A percentile compares a stretch with the other conserved stretches of the same genome.
phyloP scores from a whole-genome alignment of 2,113 vertebrate genomes.

The Chauna torquata region DNA sequence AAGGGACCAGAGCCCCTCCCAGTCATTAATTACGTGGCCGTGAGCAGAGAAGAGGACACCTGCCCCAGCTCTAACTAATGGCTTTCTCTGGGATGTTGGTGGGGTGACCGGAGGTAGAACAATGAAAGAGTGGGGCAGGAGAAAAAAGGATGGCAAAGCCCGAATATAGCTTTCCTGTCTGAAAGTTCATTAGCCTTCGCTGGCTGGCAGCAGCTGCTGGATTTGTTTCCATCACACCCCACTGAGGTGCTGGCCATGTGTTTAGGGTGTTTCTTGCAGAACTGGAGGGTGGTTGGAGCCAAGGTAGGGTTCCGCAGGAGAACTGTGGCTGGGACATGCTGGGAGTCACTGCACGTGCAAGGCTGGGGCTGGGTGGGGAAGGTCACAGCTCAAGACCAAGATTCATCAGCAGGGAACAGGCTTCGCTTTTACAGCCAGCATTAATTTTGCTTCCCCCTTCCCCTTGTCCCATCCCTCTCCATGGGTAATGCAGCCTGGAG shows the following conservation, averaged over 20 bases:
- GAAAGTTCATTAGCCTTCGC: neutral
- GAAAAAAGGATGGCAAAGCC: neutral
- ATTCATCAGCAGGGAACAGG: no score
- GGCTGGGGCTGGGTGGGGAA: neutral
- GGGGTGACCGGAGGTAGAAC: neutral
- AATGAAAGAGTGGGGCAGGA: neutral
- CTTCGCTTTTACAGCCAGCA: neutral
- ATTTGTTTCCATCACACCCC: neutral
- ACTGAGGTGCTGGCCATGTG: neutral
- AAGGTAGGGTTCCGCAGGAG: neutral
- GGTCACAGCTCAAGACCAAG: neutral
- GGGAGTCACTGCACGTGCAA: neutral
- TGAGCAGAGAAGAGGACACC: neutral
- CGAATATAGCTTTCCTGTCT: neutral
- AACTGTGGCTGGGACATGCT: neutral
- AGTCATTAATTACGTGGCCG: neutral
- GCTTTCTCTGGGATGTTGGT: neutral
- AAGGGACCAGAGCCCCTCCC: neutral
- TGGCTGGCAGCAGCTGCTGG: neutral
- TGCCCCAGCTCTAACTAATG: neutral
- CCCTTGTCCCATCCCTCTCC: neutral
- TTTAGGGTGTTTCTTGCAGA: neutral
- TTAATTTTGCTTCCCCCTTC: neutral
- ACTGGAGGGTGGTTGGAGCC: rapidly evolving
- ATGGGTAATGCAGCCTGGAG: no score